Percentiles rank a stretch among this genome's conserved stretches.
These are phyloP conservation scores for Drosophila sucinea DNA, from an alignment of 1,140 invertebrate genomes.

Conservation along the genomic window DNA sequence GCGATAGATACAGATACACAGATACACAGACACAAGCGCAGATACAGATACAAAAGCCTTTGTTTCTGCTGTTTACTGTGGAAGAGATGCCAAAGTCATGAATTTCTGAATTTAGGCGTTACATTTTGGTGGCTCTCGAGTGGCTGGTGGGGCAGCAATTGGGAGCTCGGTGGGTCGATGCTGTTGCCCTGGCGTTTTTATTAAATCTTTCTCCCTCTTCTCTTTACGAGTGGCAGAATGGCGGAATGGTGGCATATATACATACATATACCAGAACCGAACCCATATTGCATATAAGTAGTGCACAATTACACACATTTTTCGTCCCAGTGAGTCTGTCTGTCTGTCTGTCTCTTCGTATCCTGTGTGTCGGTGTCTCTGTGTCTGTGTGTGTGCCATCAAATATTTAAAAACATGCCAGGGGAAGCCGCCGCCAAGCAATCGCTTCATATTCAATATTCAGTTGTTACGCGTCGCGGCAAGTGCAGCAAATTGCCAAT, in stretches of 20 bases:
- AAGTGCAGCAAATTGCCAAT: constrained; percentile 62
- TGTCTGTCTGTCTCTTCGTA: constrained; percentile 1
- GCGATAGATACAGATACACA: constrained; percentile 29
- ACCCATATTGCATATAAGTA: constrained; percentile 43
- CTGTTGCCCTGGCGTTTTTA: constrained; percentile 4
- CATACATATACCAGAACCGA: not conserved
- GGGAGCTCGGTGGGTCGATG: not conserved
- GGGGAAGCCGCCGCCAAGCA: constrained; percentile 57
- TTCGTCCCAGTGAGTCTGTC: constrained; percentile 26
- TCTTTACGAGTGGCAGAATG: not conserved
- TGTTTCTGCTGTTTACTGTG: constrained; percentile 3
- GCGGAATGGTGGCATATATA: not conserved
- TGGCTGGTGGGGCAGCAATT: not conserved
- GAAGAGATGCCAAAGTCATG: constrained; percentile 26
- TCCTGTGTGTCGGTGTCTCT: not conserved
- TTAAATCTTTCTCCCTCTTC: constrained; percentile 20
- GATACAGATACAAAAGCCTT: not conserved
- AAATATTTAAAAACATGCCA: constrained; percentile 59
- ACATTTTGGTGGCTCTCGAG: constrained; percentile 5
- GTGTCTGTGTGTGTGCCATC: constrained; percentile 32
- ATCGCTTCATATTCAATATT: constrained; percentile 64
- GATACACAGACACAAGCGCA: constrained; percentile 1
- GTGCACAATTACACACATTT: constrained; percentile 60
- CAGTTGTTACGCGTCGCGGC: constrained; percentile 60
- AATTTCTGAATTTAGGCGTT: constrained; percentile 57